These are phyloP conservation scores for Netelia melanura DNA, from an alignment of 2,888 invertebrate genomes.

Conservation along the genomic window DNA sequence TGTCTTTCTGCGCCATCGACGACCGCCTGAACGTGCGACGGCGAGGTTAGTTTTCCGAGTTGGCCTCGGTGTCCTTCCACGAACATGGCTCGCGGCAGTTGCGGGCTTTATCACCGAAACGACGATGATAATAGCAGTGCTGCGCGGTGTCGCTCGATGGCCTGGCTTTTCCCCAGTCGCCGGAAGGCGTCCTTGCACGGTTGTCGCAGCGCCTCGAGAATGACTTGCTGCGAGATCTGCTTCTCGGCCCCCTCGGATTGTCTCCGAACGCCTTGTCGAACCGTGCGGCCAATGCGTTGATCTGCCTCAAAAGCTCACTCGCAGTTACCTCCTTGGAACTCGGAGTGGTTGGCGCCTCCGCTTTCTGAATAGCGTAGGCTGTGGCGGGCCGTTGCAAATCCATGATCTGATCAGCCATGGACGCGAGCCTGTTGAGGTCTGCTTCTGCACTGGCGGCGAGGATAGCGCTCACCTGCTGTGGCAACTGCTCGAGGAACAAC, in stretches of 20 bases:
- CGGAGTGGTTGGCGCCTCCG: neutral
- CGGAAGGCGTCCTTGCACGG: neutral
- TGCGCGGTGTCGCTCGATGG: neutral
- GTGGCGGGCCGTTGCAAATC: constrained; percentile 39
- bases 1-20: constrained; percentile 40
- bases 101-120: neutral
- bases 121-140: constrained; percentile 25
- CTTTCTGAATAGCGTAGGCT: neutral
- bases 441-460: constrained; percentile 14
- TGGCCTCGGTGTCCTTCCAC: neutral
- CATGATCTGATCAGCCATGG: constrained; percentile 47
- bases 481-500: constrained; percentile 19
- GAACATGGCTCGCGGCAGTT: constrained; percentile 15
- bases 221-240: constrained; percentile 6
- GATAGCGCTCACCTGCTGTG: constrained; percentile 25
- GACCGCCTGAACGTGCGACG: constrained; percentile 46
- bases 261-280: constrained; percentile 32
- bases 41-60: constrained; percentile 48
- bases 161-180: neutral
- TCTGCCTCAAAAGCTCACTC: constrained; percentile 17
- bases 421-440: constrained; percentile 28
- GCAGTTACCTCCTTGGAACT: constrained; percentile 7
- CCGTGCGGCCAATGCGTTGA: constrained; percentile 22
- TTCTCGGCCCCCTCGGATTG: neutral
- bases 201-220: neutral